Evolutionary conservation across 2,113 vertebrate genomes (phyloP).

Genomic region (Aegypius monachus): DNA sequence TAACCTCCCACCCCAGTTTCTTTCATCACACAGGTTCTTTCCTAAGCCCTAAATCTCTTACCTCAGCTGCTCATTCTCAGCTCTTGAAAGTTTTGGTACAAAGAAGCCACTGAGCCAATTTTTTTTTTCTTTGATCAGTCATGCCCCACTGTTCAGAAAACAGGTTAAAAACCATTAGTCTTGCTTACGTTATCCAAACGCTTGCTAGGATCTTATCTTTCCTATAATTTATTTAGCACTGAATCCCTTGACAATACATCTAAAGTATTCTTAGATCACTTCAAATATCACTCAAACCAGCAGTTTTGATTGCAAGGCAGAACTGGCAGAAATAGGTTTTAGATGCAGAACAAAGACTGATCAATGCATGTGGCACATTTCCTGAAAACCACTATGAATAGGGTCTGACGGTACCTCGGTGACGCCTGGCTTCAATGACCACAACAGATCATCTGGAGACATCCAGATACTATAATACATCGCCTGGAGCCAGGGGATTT

Average conservation of each 20-base stretch:
- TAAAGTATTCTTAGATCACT: not conserved
- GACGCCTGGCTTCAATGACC: not conserved
- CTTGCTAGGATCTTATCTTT: not conserved
- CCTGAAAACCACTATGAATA: not conserved
- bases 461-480: not conserved
- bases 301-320: not conserved
- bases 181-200: not conserved
- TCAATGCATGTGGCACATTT: not conserved
- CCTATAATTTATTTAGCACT: conserved; percentile 15
- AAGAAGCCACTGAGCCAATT: not conserved
- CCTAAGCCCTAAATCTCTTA: not conserved
- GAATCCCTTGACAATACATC: not conserved
- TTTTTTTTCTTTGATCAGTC: not conserved
- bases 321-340: not conserved
- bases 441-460: not conserved
- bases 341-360: not conserved
- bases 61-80: not conserved
- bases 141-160: not conserved
- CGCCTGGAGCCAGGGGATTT: not conserved
- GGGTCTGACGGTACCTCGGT: fast-evolving
- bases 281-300: not conserved
- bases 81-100: not conserved
- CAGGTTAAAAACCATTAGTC: not conserved
- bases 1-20: not conserved
- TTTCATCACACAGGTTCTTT: not conserved